phyloP scores from a whole-genome alignment of 1,140 invertebrate species.

The Hermetia illucens region DNA sequence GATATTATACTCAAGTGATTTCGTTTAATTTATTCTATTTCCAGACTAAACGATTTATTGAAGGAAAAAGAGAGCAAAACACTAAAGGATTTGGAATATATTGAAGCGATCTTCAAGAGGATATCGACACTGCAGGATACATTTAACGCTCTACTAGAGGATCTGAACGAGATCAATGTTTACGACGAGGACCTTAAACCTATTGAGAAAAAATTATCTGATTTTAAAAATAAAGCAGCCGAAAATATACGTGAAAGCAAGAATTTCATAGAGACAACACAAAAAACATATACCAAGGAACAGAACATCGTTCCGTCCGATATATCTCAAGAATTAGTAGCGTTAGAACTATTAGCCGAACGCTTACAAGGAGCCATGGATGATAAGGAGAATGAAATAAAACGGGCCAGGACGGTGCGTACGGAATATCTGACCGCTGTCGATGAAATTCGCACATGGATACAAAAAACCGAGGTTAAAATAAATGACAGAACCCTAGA shows the following conservation, averaged over 20 bases:
- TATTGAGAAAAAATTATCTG: constrained; percentile 36
- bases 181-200: constrained; percentile 50
- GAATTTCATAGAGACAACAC: constrained; percentile 45
- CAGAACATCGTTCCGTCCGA: constrained; percentile 57
- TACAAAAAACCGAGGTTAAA: constrained; percentile 65
- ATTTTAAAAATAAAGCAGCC: constrained; percentile 34
- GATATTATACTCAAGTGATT: no score
- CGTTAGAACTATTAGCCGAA: constrained; percentile 66
- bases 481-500: constrained; percentile 66
- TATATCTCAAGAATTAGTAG: constrained; percentile 56
- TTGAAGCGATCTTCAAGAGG: constrained; percentile 41
- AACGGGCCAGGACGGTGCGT: constrained; percentile 64
- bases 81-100: constrained; percentile 41
- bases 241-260: constrained; percentile 41
- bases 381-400: constrained; percentile 72
- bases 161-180: constrained; percentile 53
- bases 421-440: constrained; percentile 65
- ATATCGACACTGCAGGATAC: constrained; percentile 46
- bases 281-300: constrained; percentile 50
- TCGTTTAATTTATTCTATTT: constrained; percentile 15
- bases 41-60: constrained; percentile 36
- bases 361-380: constrained; percentile 63
- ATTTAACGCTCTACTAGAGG: constrained; percentile 43
- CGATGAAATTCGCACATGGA: constrained; percentile 68
- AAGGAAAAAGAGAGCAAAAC: constrained; percentile 41